These are phyloP conservation scores for Shinisaurus crocodilurus DNA, from an alignment of 2,113 vertebrate species.

Conservation along the genomic window DNA sequence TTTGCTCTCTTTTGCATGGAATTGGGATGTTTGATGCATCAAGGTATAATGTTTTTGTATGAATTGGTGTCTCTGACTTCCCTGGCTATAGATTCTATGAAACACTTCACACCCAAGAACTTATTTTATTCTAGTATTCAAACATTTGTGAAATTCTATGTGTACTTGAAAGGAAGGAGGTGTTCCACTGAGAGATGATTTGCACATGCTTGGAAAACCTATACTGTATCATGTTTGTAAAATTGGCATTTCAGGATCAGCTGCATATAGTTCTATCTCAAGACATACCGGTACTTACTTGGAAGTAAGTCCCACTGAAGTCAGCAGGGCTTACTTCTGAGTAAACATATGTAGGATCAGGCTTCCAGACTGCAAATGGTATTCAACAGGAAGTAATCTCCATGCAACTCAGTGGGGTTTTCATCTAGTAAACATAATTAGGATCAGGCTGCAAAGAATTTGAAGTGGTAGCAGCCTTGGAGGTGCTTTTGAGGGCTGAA, in stretches of 20 bases:
- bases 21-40: neutral
- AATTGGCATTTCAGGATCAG: neutral
- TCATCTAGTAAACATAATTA: neutral
- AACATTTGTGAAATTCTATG: neutral
- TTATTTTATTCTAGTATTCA: neutral
- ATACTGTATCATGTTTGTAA: neutral
- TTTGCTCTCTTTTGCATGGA: neutral
- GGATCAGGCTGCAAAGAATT: neutral
- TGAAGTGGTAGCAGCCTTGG: neutral
- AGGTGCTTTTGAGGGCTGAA: neutral
- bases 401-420: neutral
- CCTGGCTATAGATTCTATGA: neutral
- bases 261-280: neutral
- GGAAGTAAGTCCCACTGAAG: neutral
- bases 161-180: neutral
- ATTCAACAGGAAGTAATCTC: neutral
- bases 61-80: neutral
- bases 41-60: neutral
- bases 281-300: neutral
- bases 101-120: neutral
- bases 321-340: neutral
- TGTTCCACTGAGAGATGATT: neutral
- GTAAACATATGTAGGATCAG: neutral
- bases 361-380: neutral
- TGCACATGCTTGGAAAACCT: neutral